Percentiles rank a stretch among this genome's conserved stretches.
phyloP scores from a whole-genome alignment of 2,113 vertebrate genomes.

The Entelurus aequoreus region DNA sequence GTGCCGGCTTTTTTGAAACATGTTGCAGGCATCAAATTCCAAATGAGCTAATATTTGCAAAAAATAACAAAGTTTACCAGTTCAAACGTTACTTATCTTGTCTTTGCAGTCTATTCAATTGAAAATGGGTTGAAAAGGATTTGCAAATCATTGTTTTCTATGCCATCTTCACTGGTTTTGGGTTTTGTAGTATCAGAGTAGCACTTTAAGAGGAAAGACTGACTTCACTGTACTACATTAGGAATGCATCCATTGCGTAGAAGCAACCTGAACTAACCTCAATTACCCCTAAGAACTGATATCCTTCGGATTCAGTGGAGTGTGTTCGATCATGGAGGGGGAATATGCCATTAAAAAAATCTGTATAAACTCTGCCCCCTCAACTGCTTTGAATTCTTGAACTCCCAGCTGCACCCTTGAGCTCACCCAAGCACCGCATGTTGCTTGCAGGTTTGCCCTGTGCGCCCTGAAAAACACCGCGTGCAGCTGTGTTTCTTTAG shows the following conservation, averaged over 20 bases:
- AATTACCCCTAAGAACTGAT: neutral
- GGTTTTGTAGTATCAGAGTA: too few relatives aligned
- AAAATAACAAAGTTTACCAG: too few relatives aligned
- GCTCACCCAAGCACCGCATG: conserved; percentile 48
- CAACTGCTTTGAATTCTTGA: conserved; percentile 47
- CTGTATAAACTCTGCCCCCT: conserved; percentile 23
- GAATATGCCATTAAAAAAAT: conserved; percentile 17
- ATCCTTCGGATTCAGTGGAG: neutral
- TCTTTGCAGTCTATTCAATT: too few relatives aligned
- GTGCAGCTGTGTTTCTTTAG: conserved; percentile 72
- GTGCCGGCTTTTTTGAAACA: too few relatives aligned
- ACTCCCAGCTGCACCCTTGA: conserved; percentile 50
- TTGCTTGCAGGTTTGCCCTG: conserved; percentile 51
- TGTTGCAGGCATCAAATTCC: too few relatives aligned
- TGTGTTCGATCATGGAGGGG: conserved; percentile 1
- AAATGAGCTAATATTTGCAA: too few relatives aligned
- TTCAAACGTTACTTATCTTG: too few relatives aligned
- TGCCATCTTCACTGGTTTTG: too few relatives aligned
- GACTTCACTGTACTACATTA: conserved; percentile 11
- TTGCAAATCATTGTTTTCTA: too few relatives aligned
- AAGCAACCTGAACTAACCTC: neutral
- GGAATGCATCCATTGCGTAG: neutral
- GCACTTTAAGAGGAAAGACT: conserved; percentile 47
- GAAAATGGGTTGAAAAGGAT: too few relatives aligned
- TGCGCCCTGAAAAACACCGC: conserved; percentile 47